Base-by-base conservation (phyloP, 2,797 vertebrate genomes). In the Megaceryle alcyon region DNA sequence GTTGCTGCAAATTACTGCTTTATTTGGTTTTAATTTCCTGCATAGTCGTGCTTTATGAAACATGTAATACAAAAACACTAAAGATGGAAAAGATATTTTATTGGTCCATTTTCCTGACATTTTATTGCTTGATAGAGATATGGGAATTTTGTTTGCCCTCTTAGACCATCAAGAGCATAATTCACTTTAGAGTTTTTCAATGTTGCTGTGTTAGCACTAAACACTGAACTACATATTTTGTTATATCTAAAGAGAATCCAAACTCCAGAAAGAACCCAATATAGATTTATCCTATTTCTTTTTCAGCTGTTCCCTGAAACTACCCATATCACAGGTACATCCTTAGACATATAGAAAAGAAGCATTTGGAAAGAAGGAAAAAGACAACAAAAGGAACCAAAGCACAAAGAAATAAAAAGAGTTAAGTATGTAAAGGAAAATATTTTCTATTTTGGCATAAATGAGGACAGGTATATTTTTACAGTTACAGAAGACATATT, bases 1-100 rank as follows among this genome's bases (percentile, higher is more conserved):
- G 81, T 51, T 84, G 22, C 23, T 82, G 41, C 7, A 89, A 91
- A 61, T 51, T 78, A 77, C 13, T 15, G 1, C 14, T 94, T 78
- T 85, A 46, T 84, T 85, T 49, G 3, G 3, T 85, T 91, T 90
- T 73, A 79, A 79, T 92, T 82, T 96, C 85, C 72, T 82, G 21
- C n/a, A 72, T 69, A 81, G 29, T 16, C 69, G 10, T 81, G 37
- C 41, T 83, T 95, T 83, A 89, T 76, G 72, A 91, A 92, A 91
- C 21, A 65, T 21, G 11, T 23, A 71, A 70, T 72, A 53, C 5
- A 70, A 71, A 92, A n/a, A 0, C 13, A n/a, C 9, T 61, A 54
- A 68, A 68, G 16, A 59, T 31, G 18, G 13, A 88, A 81, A 68
- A 82, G 9, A 35, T 57, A 23, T 53, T 93, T 83, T 48, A 2